These are phyloP conservation scores for Branchipolynoe longqiensis DNA, from an alignment of 2,888 invertebrate species.

Conservation along the genomic window DNA sequence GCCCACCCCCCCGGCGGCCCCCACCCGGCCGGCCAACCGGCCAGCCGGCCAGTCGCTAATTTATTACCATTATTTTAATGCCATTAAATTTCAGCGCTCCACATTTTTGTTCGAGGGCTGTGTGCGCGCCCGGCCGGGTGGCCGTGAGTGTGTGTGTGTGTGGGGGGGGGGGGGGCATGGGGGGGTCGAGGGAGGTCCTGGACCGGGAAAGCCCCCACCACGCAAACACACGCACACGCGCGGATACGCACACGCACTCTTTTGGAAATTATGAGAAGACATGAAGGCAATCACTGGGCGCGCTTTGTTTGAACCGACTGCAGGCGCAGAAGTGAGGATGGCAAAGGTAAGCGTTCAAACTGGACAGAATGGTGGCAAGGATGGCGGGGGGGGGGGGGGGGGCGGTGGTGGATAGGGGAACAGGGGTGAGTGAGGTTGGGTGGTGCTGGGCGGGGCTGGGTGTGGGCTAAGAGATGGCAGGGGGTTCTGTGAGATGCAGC, in stretches of 20 bases:
- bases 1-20: neutral
- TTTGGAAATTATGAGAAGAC: too few species aligned
- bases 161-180: neutral
- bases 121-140: too few species aligned
- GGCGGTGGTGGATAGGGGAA: neutral
- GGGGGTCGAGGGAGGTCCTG: neutral
- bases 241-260: too few species aligned
- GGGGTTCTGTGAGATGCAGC: conserved; percentile 11
- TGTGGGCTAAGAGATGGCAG: too few species aligned
- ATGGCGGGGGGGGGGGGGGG: neutral
- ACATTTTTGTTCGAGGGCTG: conserved; percentile 28
- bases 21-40: neutral
- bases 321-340: neutral
- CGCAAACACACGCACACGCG: neutral
- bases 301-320: neutral
- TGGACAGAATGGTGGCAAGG: neutral
- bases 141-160: too few species aligned
- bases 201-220: neutral
- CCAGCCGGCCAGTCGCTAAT: neutral
- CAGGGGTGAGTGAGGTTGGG: neutral
- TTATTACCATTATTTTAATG: too few species aligned
- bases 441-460: too few species aligned
- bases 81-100: conserved; percentile 34
- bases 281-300: too few species aligned
- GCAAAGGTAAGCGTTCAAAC: conserved; percentile 26